Conservation (phyloP, 2,113 vertebrate genomes). For the Macquaria ambigua region DNA sequence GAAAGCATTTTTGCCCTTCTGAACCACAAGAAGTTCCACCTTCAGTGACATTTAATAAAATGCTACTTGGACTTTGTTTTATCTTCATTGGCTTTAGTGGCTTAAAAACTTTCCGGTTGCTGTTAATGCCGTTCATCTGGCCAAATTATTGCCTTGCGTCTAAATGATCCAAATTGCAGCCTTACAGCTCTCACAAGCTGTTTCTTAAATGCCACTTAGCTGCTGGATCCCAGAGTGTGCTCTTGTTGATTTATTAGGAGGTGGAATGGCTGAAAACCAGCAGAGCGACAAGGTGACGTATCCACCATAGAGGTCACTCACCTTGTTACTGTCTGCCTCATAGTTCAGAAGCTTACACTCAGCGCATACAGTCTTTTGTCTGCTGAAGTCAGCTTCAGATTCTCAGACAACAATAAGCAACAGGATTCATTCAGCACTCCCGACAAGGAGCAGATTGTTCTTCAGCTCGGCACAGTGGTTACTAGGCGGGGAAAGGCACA, state of each 20-base stretch:
- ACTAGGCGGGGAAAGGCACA: conserved; percentile 56
- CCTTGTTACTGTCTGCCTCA: conserved; percentile 58
- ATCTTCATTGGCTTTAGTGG: conserved; percentile 47
- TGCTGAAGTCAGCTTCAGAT: conserved; percentile 70
- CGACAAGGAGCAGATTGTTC: conserved; percentile 73
- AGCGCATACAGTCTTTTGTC: conserved; percentile 71
- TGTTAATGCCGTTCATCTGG: conserved; percentile 76
- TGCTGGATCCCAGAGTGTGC: conserved; percentile 72
- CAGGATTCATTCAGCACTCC: conserved; percentile 70
- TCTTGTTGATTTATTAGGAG: conserved; percentile 80
- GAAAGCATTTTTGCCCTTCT: conserved; percentile 55
- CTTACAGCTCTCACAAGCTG: conserved; percentile 74
- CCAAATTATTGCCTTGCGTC: conserved; percentile 78
- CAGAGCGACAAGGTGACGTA: conserved; percentile 72
- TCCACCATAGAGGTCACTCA: conserved; percentile 73
- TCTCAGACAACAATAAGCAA: conserved; percentile 78
- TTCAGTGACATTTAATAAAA: conserved; percentile 55
- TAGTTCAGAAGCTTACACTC: conserved; percentile 59
- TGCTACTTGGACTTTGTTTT: conserved; percentile 44
- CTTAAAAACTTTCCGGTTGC: conserved; percentile 71
- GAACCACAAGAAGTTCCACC: conserved; percentile 47
- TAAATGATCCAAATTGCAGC: conserved; percentile 78
- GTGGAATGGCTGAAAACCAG: conserved; percentile 70
- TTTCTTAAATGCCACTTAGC: conserved; percentile 84
- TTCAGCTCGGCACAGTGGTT: conserved; percentile 52